phyloP scores from a whole-genome alignment of 2,797 vertebrate species.

The Smutsia temminckii region DNA sequence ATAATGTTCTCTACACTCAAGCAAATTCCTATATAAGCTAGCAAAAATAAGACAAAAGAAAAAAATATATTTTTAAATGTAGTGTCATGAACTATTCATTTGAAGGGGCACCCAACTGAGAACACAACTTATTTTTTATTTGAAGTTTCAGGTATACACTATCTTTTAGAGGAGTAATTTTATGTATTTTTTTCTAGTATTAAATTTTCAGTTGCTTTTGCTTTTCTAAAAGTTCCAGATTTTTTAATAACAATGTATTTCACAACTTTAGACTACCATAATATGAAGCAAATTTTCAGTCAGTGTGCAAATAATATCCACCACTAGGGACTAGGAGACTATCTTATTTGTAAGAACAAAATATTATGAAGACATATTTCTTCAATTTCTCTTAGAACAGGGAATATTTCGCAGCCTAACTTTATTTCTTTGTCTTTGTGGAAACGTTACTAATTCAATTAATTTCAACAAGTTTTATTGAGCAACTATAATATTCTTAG shows the following conservation, averaged over 20 bases:
- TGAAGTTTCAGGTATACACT: not conserved
- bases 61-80: not conserved
- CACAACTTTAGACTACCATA: slow-evolving; percentile 64
- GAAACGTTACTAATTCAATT: not conserved
- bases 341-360: slow-evolving; percentile 73
- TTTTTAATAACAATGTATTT: slow-evolving; percentile 72
- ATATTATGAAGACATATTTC: not conserved
- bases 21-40: not conserved
- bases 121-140: not conserved
- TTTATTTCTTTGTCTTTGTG: slow-evolving; percentile 32
- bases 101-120: not conserved
- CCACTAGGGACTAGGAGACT: slow-evolving; percentile 45
- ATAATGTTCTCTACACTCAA: not conserved
- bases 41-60: not conserved
- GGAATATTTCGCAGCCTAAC: not conserved
- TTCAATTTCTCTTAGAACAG: slow-evolving; percentile 44
- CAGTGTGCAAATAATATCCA: slow-evolving; percentile 73
- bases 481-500: not conserved
- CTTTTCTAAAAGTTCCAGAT: slow-evolving; percentile 41
- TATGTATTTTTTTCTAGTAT: slow-evolving; percentile 56
- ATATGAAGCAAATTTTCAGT: slow-evolving; percentile 65
- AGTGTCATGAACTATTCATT: not conserved
- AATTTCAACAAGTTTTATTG: not conserved
- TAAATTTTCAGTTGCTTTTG: slow-evolving; percentile 52
- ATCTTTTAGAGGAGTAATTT: slow-evolving; percentile 6